Evolutionary conservation across 92 coral and sea anemone genomes (phyloP).

Genomic region (Epizoanthus stellaris): DNA sequence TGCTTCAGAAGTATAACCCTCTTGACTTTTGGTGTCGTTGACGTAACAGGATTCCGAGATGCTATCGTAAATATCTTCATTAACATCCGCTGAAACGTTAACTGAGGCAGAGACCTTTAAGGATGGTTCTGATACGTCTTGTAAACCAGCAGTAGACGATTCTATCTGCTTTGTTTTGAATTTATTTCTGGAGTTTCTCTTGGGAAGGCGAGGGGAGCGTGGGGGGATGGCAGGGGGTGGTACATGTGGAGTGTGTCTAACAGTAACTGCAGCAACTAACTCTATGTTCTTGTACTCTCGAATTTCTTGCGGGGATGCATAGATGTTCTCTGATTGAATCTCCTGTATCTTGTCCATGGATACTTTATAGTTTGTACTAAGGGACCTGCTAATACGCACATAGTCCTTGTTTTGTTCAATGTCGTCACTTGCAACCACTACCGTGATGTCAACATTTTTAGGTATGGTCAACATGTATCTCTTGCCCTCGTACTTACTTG

Average conservation of each 20-base stretch:
- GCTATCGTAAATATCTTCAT: neutral
- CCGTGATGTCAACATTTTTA: slow-evolving; percentile 15
- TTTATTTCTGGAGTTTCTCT: neutral
- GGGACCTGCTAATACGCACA: slow-evolving; percentile 19
- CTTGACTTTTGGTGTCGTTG: neutral
- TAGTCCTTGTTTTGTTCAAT: slow-evolving; percentile 49
- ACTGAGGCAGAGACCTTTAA: neutral
- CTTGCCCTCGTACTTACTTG: neutral
- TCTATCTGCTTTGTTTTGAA: neutral
- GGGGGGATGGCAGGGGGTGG: slow-evolving; percentile 23
- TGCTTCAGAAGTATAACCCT: neutral
- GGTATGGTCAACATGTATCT: slow-evolving; percentile 49
- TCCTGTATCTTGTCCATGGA: slow-evolving; percentile 13
- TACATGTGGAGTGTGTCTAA: neutral
- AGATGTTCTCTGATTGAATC: neutral
- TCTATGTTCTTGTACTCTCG: slow-evolving; percentile 25
- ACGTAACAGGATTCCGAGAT: neutral
- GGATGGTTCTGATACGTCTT: neutral
- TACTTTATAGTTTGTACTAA: slow-evolving; percentile 5
- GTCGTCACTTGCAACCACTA: slow-evolving; percentile 35
- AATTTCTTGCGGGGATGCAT: neutral
- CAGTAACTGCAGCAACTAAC: neutral
- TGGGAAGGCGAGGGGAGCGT: neutral
- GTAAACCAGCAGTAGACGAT: neutral
- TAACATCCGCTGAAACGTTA: too few relatives aligned